Base-by-base conservation (phyloP, 64 coral and sea anemone genomes). In the Astreopora myriophthalma region DNA sequence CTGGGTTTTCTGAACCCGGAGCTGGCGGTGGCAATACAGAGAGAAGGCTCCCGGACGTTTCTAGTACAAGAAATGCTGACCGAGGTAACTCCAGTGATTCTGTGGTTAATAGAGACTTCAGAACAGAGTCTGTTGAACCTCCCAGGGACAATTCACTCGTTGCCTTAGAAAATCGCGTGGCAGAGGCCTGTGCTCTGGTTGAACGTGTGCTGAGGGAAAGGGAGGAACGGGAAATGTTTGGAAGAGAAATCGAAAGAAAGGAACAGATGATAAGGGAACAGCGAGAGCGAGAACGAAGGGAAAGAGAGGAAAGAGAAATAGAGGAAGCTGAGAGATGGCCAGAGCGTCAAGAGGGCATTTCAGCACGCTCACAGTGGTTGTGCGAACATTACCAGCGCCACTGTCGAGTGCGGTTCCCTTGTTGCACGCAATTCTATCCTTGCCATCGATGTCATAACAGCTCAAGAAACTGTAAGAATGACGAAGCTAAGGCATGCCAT, bases 391-490 rank as follows among this genome's bases (percentile, higher is more conserved):
- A 89, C 34, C 76, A 94, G 17, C 33, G 92, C 16, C 67, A 39
- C 5, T 94, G 92, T 60, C n/a, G 36, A 71, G 68, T 94, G 14
- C 61, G 74, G 5, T 95, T 95, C 26, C 87, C 77, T 63, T 95
- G 93, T 60, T 95, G 93, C 39, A 30, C 39, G 0, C 20, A 84
- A 13, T 95, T 95, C 87, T 95, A 74, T 37, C 31, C 69, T 16
- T 95, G 93, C 34, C 93, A 95, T 86, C 93, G 87, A 8, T 95
- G 93, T 39, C 93, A 95, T 32, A 95, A 95, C 31, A 68, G 62
- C 25, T 75, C 80, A 0, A 88, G 84, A 20, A 19, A 14, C 3
- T 95, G 93, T 28, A 9, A 69, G 1, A 58, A 85, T 28, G 73
- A 75, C 3, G 60, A 90, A 16, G 61, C 48, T 27, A 80, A 84